Percentiles rank a stretch among this genome's conserved stretches.
These are phyloP conservation scores for Plusia festucae DNA, from an alignment of 2,888 invertebrate genomes.

Conservation along the genomic window DNA sequence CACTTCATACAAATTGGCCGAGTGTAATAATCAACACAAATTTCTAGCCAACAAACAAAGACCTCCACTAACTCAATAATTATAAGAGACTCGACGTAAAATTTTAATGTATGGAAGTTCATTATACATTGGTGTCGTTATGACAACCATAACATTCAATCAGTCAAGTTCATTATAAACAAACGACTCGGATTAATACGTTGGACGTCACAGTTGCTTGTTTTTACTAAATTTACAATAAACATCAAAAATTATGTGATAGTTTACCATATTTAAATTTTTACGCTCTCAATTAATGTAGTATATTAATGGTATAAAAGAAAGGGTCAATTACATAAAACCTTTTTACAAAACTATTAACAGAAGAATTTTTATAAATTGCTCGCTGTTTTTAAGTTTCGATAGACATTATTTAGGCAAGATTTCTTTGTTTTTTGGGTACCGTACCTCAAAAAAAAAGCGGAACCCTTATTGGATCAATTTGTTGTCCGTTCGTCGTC, in stretches of 20 bases:
- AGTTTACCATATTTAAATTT: constrained; percentile 70
- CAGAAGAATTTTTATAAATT: neutral
- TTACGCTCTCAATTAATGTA: constrained; percentile 62
- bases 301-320: constrained; percentile 35
- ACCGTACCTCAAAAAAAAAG: too few relatives aligned
- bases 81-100: constrained; percentile 8
- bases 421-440: neutral
- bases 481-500: too few relatives aligned
- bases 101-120: constrained; percentile 53
- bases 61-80: constrained; percentile 16
- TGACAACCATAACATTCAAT: constrained; percentile 71
- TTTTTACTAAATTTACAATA: constrained; percentile 69
- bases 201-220: constrained; percentile 63
- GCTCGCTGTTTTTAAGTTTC: neutral
- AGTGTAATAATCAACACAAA: constrained; percentile 53
- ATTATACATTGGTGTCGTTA: constrained; percentile 58
- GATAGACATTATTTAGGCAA: neutral
- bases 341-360: constrained; percentile 29
- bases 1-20: constrained; percentile 44
- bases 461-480: too few relatives aligned
- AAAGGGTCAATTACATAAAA: constrained; percentile 41
- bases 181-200: constrained; percentile 62
- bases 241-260: constrained; percentile 69
- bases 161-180: constrained; percentile 71
- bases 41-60: constrained; percentile 32